Conservation (phyloP, 2,797 vertebrate genomes). For the Caiman crocodilus region DNA sequence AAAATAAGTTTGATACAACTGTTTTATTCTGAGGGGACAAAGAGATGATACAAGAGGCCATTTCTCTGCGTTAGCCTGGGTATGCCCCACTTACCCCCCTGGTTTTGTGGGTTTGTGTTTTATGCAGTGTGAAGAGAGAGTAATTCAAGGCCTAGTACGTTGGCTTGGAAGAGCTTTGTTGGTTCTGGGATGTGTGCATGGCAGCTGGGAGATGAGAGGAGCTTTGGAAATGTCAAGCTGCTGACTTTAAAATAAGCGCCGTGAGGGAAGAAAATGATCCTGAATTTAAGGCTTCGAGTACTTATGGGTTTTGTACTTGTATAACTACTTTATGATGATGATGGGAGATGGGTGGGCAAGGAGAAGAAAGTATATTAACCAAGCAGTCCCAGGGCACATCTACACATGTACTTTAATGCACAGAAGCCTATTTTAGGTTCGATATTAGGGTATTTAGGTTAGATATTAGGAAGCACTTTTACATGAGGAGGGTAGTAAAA, state of each 20-base stretch:
- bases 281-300: background rate
- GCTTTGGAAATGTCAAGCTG: background rate
- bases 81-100: fast-evolving
- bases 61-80: background rate
- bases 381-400: too few relatives aligned
- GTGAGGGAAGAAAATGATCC: background rate
- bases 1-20: constrained; percentile 5
- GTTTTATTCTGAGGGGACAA: background rate
- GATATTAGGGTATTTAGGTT: too few relatives aligned
- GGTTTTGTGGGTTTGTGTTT: background rate
- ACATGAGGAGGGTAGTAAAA: too few relatives aligned
- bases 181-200: background rate
- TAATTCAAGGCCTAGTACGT: background rate
- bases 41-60: constrained; percentile 2
- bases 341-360: too few relatives aligned
- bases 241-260: fast-evolving
- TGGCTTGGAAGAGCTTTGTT: constrained; percentile 6
- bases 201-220: background rate
- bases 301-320: background rate
- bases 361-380: too few relatives aligned
- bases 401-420: too few relatives aligned
- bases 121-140: background rate
- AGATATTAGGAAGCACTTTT: too few relatives aligned
- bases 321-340: constrained; percentile 37
- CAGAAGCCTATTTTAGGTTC: too few relatives aligned